Conservation (phyloP, 2,888 invertebrate species). For the Phortica magna region DNA sequence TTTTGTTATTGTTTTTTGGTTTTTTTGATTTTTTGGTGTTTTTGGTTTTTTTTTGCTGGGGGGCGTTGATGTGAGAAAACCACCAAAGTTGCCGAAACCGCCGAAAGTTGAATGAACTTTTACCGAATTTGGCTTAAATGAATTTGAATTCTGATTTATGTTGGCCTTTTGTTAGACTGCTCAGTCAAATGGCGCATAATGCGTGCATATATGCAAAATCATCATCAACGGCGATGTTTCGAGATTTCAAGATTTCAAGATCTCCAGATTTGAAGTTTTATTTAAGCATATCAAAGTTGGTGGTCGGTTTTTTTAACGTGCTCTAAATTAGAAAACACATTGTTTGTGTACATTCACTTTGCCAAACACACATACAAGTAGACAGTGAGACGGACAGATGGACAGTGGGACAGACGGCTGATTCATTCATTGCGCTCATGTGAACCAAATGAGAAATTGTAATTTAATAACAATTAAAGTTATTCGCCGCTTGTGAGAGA, state of each 20-base stretch:
- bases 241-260: too few relatives aligned
- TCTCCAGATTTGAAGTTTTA: too few relatives aligned
- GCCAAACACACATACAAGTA: too few relatives aligned
- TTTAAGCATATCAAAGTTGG: too few relatives aligned
- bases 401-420: neutral
- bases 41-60: neutral
- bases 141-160: neutral
- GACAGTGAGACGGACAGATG: neutral
- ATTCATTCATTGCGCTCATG: constrained; percentile 43
- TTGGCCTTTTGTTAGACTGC: neutral
- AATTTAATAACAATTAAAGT: constrained; percentile 72
- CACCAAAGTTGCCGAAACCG: neutral
- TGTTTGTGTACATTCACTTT: too few relatives aligned
- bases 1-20: neutral
- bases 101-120: constrained; percentile 51
- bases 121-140: constrained; percentile 2
- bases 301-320: too few relatives aligned
- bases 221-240: constrained; percentile 46
- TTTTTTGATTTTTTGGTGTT: neutral
- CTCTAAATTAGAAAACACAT: too few relatives aligned
- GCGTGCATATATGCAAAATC: constrained; percentile 63
- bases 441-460: constrained; percentile 56
- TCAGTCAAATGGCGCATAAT: neutral
- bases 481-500: constrained; percentile 63
- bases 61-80: constrained; percentile 9